Evolutionary conservation across 2,797 vertebrate genomes (phyloP).

Genomic region (Cuculus canorus): DNA sequence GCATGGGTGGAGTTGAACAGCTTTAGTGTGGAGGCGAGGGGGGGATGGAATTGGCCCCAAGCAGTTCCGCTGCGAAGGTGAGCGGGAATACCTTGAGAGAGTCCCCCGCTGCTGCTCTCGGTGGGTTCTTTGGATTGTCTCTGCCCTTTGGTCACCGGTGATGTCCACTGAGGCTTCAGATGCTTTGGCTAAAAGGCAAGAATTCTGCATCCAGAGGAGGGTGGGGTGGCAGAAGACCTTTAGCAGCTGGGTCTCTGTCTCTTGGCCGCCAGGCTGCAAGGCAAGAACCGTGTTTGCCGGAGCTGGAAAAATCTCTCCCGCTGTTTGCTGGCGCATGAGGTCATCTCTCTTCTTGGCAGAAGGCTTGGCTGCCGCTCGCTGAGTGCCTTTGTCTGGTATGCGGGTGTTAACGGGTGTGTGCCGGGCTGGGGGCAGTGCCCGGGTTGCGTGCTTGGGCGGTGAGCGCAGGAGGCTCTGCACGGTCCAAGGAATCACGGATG

Average conservation of each 20-base stretch:
- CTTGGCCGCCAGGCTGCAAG: neutral
- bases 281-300: rapidly evolving
- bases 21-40: neutral
- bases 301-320: neutral
- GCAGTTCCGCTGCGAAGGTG: neutral
- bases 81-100: neutral
- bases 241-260: neutral
- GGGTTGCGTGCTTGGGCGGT: neutral
- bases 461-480: neutral
- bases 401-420: neutral
- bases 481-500: neutral
- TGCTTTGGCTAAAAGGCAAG: neutral
- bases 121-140: neutral
- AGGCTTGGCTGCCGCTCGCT: neutral
- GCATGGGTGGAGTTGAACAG: neutral
- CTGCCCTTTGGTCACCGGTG: neutral
- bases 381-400: conserved; percentile 33
- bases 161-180: neutral
- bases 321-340: neutral
- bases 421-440: neutral
- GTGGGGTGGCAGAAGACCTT: neutral
- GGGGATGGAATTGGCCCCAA: neutral
- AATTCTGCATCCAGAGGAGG: neutral
- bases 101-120: neutral
- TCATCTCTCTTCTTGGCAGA: neutral